These are phyloP conservation scores for Hypothenemus hampei DNA, from an alignment of 1,140 invertebrate species.

Conservation along the genomic window DNA sequence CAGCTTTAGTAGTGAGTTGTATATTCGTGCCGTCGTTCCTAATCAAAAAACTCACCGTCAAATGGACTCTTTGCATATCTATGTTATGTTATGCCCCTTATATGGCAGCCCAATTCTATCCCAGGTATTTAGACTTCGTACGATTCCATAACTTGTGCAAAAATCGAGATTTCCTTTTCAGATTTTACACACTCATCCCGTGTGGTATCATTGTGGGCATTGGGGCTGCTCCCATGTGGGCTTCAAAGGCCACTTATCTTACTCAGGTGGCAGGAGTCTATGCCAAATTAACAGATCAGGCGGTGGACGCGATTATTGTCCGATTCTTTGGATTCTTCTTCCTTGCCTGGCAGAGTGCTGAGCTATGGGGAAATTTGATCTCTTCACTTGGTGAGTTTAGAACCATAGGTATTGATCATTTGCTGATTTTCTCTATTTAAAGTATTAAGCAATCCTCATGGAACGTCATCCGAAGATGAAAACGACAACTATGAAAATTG, in stretches of 20 bases:
- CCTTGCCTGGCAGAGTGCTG: constrained; percentile 91
- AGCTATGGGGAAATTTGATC: constrained; percentile 93
- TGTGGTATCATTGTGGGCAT: constrained; percentile 84
- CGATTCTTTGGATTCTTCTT: constrained; percentile 98
- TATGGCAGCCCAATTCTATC: constrained; percentile 89
- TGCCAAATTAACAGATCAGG: constrained; percentile 79
- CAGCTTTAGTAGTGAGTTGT: constrained; percentile 82
- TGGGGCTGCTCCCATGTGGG: constrained; percentile 94
- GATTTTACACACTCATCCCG: constrained; percentile 86
- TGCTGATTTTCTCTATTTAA: constrained; percentile 38
- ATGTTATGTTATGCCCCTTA: constrained; percentile 92
- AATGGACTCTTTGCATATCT: constrained; percentile 88
- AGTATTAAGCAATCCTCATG: constrained; percentile 73
- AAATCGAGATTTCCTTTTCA: constrained; percentile 1
- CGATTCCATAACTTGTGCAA: background rate
- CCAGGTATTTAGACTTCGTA: constrained; percentile 49
- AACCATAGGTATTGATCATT: background rate
- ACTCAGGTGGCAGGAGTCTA: constrained; percentile 88
- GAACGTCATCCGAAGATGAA: constrained; percentile 49
- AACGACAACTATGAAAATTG: constrained; percentile 59
- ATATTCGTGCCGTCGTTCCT: constrained; percentile 88
- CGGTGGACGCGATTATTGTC: constrained; percentile 85
- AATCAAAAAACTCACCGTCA: constrained; percentile 85
- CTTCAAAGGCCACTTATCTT: constrained; percentile 91
- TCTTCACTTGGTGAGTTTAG: constrained; percentile 79